These are phyloP conservation scores for Labia minor DNA, from an alignment of 2,888 invertebrate genomes.

Conservation along the genomic window DNA sequence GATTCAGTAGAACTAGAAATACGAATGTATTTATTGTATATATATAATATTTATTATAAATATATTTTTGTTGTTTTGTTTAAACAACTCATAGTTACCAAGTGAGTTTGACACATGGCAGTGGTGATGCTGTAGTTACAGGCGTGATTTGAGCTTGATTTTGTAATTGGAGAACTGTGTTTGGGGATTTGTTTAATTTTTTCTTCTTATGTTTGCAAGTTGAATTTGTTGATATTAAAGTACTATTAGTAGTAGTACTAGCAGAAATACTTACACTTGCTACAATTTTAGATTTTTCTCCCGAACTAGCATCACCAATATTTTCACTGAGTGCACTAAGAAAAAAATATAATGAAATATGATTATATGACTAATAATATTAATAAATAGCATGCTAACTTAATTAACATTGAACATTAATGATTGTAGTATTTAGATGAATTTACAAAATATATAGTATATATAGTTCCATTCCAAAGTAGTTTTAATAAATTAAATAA, in stretches of 20 bases:
- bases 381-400: no score
- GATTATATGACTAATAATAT: no score
- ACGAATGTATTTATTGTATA: no score
- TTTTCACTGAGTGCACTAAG: slow-evolving; percentile 3
- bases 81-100: background rate
- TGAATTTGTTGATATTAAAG: slow-evolving; percentile 2
- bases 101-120: background rate
- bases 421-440: no score
- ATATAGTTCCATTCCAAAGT: no score
- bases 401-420: no score
- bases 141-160: background rate
- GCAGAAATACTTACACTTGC: background rate
- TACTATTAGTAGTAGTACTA: background rate
- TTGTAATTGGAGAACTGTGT: slow-evolving; percentile 21
- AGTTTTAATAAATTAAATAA: no score
- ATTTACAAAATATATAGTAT: no score
- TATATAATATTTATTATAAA: no score
- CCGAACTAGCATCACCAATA: background rate
- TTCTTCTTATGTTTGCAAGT: slow-evolving; percentile 51
- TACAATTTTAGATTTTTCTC: background rate
- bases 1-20: slow-evolving; percentile 20
- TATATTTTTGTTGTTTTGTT: no score
- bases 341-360: no score
- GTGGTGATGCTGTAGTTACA: background rate
- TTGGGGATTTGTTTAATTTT: slow-evolving; percentile 36